Percentiles rank a stretch among this genome's conserved stretches.
Conservation (phyloP, 2,888 invertebrate species). For the Orthosia gracilis region DNA sequence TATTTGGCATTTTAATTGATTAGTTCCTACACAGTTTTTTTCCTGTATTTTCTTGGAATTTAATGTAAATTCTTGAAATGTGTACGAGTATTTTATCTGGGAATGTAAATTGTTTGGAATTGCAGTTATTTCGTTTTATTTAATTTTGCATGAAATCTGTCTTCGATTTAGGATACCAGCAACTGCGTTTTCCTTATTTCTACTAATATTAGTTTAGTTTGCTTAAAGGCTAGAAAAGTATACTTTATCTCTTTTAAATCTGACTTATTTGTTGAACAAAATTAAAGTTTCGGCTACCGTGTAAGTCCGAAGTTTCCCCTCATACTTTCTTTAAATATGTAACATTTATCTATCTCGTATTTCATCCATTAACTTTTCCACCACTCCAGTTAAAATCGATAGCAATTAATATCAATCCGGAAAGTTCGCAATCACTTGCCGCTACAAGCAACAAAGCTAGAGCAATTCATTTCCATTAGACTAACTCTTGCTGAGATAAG, state of each 20-base stretch:
- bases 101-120: slow-evolving; percentile 1
- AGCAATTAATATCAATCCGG: slow-evolving; percentile 53
- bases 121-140: background rate
- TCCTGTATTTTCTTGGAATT: slow-evolving; percentile 19
- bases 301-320: background rate
- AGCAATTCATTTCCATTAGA: slow-evolving; percentile 58
- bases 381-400: slow-evolving; percentile 37
- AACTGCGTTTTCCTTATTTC: background rate
- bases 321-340: background rate
- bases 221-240: too few relatives aligned
- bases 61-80: slow-evolving; percentile 8
- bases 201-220: background rate
- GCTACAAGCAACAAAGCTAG: slow-evolving; percentile 33
- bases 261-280: too few relatives aligned
- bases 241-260: too few relatives aligned
- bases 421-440: slow-evolving; percentile 36
- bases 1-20: slow-evolving; percentile 48
- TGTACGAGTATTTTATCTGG: background rate
- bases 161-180: background rate
- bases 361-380: slow-evolving; percentile 28
- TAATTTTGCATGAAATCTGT: background rate
- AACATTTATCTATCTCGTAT: background rate
- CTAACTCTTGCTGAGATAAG: slow-evolving; percentile 53
- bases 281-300: background rate
- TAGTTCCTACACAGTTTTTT: slow-evolving; percentile 31